Percentiles rank a stretch among this genome's conserved stretches.
phyloP scores from a whole-genome alignment of 2,888 invertebrate species.

The Choristoneura rosaceana region DNA sequence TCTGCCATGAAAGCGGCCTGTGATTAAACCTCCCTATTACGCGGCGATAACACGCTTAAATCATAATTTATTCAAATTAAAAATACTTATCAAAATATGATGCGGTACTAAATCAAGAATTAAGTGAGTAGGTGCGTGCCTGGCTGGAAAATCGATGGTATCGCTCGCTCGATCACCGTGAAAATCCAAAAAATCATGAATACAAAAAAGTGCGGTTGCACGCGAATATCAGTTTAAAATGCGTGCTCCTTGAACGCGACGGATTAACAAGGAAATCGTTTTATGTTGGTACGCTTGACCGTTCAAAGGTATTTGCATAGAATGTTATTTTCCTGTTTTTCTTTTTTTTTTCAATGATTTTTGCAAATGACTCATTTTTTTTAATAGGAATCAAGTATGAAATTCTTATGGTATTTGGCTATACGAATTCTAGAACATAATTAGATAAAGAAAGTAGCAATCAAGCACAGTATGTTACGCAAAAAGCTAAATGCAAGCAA shows the following conservation, averaged over 20 bases:
- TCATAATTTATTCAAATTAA: constrained; percentile 86
- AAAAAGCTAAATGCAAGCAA: too few relatives aligned
- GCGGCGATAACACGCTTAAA: constrained; percentile 79
- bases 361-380: background rate
- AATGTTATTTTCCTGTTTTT: background rate
- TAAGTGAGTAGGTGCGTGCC: constrained; percentile 82
- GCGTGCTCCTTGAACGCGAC: constrained; percentile 44
- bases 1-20: constrained; percentile 65
- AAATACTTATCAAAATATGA: constrained; percentile 85
- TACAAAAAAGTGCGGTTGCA: constrained; percentile 58
- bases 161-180: constrained; percentile 77
- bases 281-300: constrained; percentile 30
- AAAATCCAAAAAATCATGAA: constrained; percentile 73
- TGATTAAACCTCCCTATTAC: constrained; percentile 76
- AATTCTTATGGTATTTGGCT: too few relatives aligned
- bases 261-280: constrained; percentile 37
- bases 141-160: constrained; percentile 71
- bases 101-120: constrained; percentile 84
- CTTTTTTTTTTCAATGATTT: background rate
- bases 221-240: constrained; percentile 78
- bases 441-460: too few relatives aligned
- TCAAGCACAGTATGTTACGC: too few relatives aligned
- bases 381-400: too few relatives aligned
- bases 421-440: too few relatives aligned
- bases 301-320: constrained; percentile 10